Conservation (phyloP, 2,797 vertebrate genomes). For the Poecilia wingei region DNA sequence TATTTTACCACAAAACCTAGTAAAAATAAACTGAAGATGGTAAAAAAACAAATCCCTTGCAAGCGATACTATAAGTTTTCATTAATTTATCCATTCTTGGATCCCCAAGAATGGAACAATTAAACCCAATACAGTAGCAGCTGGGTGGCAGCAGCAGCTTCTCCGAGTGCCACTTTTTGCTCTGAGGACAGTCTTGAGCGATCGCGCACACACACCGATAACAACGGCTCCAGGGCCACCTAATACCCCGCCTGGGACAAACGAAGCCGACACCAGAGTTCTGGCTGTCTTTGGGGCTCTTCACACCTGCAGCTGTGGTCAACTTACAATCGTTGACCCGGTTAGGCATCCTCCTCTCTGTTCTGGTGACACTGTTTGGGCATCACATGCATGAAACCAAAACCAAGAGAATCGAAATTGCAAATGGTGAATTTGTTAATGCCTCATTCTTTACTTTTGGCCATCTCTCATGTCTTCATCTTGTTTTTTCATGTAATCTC, state of each 20-base stretch:
- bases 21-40: neutral
- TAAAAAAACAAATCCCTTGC: neutral
- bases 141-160: conserved; percentile 23
- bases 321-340: conserved; percentile 20
- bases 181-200: conserved; percentile 44
- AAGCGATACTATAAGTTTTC: neutral
- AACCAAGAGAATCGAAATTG: neutral
- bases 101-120: conserved; percentile 11
- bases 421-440: neutral
- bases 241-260: conserved; percentile 41
- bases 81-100: neutral
- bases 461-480: neutral
- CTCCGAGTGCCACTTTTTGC: conserved; percentile 25
- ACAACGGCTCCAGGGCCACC: conserved; percentile 42
- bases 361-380: conserved; percentile 20
- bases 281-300: conserved; percentile 37
- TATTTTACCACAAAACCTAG: neutral
- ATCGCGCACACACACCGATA: conserved; percentile 31
- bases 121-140: conserved; percentile 46
- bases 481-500: neutral
- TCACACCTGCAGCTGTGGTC: conserved; percentile 37
- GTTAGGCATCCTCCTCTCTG: conserved; percentile 10
- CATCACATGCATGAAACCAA: neutral
- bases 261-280: conserved; percentile 59
- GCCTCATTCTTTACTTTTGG: neutral